phyloP scores from a whole-genome alignment of 2,888 invertebrate genomes.

The Mechanitis mazaeus region DNA sequence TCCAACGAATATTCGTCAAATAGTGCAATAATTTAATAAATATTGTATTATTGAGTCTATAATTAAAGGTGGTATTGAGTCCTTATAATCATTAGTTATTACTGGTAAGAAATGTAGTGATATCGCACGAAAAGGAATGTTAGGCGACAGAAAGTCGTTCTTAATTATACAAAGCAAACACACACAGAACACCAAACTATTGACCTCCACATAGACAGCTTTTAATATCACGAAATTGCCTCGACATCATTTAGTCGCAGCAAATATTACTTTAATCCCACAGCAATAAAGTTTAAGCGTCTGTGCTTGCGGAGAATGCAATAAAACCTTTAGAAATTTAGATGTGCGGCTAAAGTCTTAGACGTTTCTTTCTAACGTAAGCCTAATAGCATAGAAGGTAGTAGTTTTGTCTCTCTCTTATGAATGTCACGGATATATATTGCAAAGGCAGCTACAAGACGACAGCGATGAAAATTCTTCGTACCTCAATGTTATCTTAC shows the following conservation, averaged over 20 bases:
- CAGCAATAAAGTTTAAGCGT: slow-evolving; percentile 75
- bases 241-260: slow-evolving; percentile 72
- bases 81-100: slow-evolving; percentile 48
- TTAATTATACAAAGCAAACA: slow-evolving; percentile 60
- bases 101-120: slow-evolving; percentile 61
- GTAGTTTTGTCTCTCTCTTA: slow-evolving; percentile 59
- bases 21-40: too few species aligned
- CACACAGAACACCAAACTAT: slow-evolving; percentile 63
- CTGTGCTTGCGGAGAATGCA: slow-evolving; percentile 74
- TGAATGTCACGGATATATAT: slow-evolving; percentile 67
- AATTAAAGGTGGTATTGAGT: neutral
- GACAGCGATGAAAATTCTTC: slow-evolving; percentile 72
- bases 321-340: slow-evolving; percentile 73
- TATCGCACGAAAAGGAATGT: slow-evolving; percentile 67
- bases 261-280: slow-evolving; percentile 77
- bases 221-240: slow-evolving; percentile 74
- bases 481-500: slow-evolving; percentile 71
- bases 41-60: too few species aligned
- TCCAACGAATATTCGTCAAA: too few species aligned
- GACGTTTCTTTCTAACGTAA: slow-evolving; percentile 70
- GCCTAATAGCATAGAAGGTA: slow-evolving; percentile 47
- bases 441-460: slow-evolving; percentile 64
- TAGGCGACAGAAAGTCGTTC: slow-evolving; percentile 57
- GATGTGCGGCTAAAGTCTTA: slow-evolving; percentile 54
- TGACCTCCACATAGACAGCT: slow-evolving; percentile 67